Base-by-base conservation (phyloP, 1,140 invertebrate species). In the Drosophila repleta region DNA sequence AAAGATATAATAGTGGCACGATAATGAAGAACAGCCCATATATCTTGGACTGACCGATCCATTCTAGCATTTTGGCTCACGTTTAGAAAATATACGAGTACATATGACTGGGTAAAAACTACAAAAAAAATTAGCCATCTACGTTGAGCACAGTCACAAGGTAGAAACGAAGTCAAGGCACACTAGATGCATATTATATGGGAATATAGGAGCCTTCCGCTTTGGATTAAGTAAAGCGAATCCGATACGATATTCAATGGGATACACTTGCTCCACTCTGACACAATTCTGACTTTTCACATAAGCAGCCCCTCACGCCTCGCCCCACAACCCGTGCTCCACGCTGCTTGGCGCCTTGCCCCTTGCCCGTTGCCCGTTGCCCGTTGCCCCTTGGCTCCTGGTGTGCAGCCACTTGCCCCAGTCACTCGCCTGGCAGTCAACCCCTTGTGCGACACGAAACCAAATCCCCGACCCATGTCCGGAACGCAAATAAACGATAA, bases 401-500 rank as follows among this genome's bases (percentile, higher is more conserved):
- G 26, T 29, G 51, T 37, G 35, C 64, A 55, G 64, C 56, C 70
- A 73, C 70, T 71, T 58, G 68, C 21, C 72, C 58, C 57, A 72
- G 69, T 72, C 68, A 60, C 46, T 29, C 20, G 48, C n/a, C 51
- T 26, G 32, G 13, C 35, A 15, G 20, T n/a, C 13, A 65, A 55
- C 61, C 60, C 63, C 20, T 55, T 21, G 26, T 41, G 35, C 62
- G 35, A 67, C 57, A 56, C 72, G 71, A 65, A 69, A 65, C 60
- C 55, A 70, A 75, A 72, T 61, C 61, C 66, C 61, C 32, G 37
- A 52, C 53, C 68, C 78, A 68, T 67, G 69, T 72, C 69, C 64
- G 69, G 41, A 76, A 78, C 78, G 73, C 78, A 85, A 85, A 87
- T 85, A 85, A 87, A 87, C 83, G 82, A 88, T 88, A 87, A 87